A percentile compares a stretch with the other conserved stretches of the same genome.
Conservation (phyloP, 2,888 invertebrate species). For the Ptilodon capucinus region DNA sequence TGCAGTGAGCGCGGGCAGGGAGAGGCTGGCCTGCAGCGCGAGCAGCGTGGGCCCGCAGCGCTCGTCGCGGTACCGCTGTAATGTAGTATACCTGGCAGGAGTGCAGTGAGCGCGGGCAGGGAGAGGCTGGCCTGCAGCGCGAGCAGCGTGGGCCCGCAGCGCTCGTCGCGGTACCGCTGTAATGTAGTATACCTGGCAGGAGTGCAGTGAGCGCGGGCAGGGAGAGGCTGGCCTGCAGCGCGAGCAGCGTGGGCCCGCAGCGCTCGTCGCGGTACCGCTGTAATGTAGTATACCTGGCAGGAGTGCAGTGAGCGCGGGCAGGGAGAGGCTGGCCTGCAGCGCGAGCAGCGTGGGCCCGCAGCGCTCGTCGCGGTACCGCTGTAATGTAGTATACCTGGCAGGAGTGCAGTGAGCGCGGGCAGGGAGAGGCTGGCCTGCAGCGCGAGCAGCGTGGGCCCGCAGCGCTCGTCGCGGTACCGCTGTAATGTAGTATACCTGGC, state of each 20-base stretch:
- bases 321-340: slow-evolving; percentile 87
- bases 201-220: slow-evolving; percentile 81
- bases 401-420: slow-evolving; percentile 81
- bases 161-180: slow-evolving; percentile 91
- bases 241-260: slow-evolving; percentile 92
- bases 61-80: slow-evolving; percentile 93
- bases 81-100: too few species aligned
- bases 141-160: slow-evolving; percentile 87
- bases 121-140: slow-evolving; percentile 85
- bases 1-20: slow-evolving; percentile 81
- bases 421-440: slow-evolving; percentile 88
- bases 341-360: slow-evolving; percentile 87
- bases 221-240: slow-evolving; percentile 89
- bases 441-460: slow-evolving; percentile 92
- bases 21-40: slow-evolving; percentile 89
- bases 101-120: slow-evolving; percentile 89
- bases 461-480: slow-evolving; percentile 92
- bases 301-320: slow-evolving; percentile 88
- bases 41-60: slow-evolving; percentile 93
- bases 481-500: too few species aligned
- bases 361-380: slow-evolving; percentile 89
- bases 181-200: too few species aligned
- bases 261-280: slow-evolving; percentile 93
- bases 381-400: too few species aligned
- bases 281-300: too few species aligned